phyloP scores from a whole-genome alignment of 1,140 invertebrate species.

The Coptotermes formosanus region DNA sequence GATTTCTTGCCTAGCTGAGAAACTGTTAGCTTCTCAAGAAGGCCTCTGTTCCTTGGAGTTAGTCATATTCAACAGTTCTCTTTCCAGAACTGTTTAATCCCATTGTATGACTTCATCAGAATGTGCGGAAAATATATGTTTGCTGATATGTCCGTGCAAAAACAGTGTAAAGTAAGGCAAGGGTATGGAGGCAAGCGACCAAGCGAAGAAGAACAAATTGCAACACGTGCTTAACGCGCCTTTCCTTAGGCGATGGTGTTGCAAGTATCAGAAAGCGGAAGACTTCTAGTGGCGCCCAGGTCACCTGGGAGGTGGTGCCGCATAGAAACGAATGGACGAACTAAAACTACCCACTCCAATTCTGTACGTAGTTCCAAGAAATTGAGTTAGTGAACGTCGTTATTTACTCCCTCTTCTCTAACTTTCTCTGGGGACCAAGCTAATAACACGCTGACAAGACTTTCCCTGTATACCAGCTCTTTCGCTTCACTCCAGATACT shows the following conservation, averaged over 20 bases:
- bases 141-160: too few relatives aligned
- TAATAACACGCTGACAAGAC: neutral
- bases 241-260: neutral
- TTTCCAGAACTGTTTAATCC: too few relatives aligned
- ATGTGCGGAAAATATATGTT: too few relatives aligned
- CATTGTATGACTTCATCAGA: too few relatives aligned
- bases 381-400: slow-evolving; percentile 7
- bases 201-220: neutral
- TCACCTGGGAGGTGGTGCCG: slow-evolving; percentile 3
- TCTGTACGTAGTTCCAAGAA: slow-evolving; percentile 2
- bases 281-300: neutral
- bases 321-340: neutral
- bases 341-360: neutral
- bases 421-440: neutral
- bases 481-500: neutral
- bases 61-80: too few relatives aligned
- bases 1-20: too few relatives aligned
- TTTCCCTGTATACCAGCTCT: neutral
- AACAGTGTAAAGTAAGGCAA: too few relatives aligned
- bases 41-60: too few relatives aligned
- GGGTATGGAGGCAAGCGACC: neutral
- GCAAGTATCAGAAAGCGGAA: neutral
- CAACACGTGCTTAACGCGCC: neutral
- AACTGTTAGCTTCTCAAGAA: too few relatives aligned
- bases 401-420: neutral